Evolutionary conservation across 2,888 invertebrate genomes (phyloP).

Genomic region (Cryptocephalus primarius): DNA sequence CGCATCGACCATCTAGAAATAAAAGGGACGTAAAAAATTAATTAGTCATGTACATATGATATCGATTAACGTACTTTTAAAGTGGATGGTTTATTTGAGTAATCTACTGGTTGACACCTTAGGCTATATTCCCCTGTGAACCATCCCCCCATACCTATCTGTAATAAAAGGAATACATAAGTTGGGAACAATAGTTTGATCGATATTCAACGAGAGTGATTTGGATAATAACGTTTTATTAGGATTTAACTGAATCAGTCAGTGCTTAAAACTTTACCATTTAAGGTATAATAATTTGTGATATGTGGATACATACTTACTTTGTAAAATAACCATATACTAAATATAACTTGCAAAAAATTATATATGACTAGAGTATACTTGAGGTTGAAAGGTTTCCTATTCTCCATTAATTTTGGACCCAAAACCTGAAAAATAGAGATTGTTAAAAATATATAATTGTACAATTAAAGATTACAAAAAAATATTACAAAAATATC

Average conservation of each 20-base stretch:
- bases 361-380: slow-evolving; percentile 52
- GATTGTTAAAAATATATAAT: background rate
- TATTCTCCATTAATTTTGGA: slow-evolving; percentile 82
- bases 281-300: background rate
- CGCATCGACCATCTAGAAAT: slow-evolving; percentile 77
- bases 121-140: slow-evolving; percentile 89
- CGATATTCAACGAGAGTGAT: no score
- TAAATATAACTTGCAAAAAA: slow-evolving; percentile 79
- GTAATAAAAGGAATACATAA: slow-evolving; percentile 2
- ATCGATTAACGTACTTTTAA: slow-evolving; percentile 56
- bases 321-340: slow-evolving; percentile 84
- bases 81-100: slow-evolving; percentile 82
- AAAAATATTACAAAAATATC: no score
- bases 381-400: slow-evolving; percentile 71
- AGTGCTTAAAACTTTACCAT: no score
- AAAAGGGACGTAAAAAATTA: background rate
- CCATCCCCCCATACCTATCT: slow-evolving; percentile 89
- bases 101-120: slow-evolving; percentile 94
- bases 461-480: no score
- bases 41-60: background rate
- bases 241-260: no score
- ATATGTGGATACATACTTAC: slow-evolving; percentile 43
- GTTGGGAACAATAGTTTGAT: no score
- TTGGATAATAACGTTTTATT: no score
- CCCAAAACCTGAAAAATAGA: slow-evolving; percentile 55